Evolutionary conservation across 1,140 invertebrate species (phyloP).

Genomic region (Diorhabda carinulata): DNA sequence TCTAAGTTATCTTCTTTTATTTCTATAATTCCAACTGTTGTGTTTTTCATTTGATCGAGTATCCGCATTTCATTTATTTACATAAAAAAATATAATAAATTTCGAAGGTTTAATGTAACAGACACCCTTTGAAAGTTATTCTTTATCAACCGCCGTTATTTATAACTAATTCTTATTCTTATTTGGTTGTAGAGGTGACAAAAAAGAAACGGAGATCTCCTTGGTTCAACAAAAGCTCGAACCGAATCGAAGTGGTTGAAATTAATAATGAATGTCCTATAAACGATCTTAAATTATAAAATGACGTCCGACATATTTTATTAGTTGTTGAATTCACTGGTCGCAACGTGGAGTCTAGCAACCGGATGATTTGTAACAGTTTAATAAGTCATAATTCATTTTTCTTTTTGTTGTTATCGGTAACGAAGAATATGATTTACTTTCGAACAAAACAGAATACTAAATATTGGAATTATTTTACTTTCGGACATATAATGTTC

Average conservation of each 20-base stretch:
- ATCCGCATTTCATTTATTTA: too few relatives aligned
- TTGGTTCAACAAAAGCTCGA: slow-evolving; percentile 22
- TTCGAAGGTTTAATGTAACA: too few relatives aligned
- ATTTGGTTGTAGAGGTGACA: slow-evolving; percentile 15
- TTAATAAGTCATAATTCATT: slow-evolving; percentile 39
- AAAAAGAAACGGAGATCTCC: slow-evolving; percentile 24
- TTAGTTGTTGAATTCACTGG: slow-evolving; percentile 35
- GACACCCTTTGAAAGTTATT: too few relatives aligned
- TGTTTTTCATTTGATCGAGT: too few relatives aligned
- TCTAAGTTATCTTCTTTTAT: too few relatives aligned
- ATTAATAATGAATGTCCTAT: slow-evolving; percentile 39
- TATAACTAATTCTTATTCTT: slow-evolving; percentile 6
- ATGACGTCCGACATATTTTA: slow-evolving; percentile 37
- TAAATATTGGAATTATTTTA: too few relatives aligned
- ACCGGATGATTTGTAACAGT: slow-evolving; percentile 35
- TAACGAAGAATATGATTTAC: too few relatives aligned
- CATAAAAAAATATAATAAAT: too few relatives aligned
- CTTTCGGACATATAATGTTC: too few relatives aligned
- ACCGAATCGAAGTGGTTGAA: slow-evolving; percentile 31
- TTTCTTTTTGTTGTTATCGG: slow-evolving; percentile 4
- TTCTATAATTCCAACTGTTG: too few relatives aligned
- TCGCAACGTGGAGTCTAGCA: slow-evolving; percentile 20
- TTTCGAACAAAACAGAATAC: too few relatives aligned
- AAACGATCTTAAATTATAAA: slow-evolving; percentile 31
- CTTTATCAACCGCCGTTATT: neutral